A percentile compares a stretch with the other conserved stretches of the same genome.
phyloP scores from a whole-genome alignment of 2,113 vertebrate genomes.

The Pseudorhombus dupliciocellatus region DNA sequence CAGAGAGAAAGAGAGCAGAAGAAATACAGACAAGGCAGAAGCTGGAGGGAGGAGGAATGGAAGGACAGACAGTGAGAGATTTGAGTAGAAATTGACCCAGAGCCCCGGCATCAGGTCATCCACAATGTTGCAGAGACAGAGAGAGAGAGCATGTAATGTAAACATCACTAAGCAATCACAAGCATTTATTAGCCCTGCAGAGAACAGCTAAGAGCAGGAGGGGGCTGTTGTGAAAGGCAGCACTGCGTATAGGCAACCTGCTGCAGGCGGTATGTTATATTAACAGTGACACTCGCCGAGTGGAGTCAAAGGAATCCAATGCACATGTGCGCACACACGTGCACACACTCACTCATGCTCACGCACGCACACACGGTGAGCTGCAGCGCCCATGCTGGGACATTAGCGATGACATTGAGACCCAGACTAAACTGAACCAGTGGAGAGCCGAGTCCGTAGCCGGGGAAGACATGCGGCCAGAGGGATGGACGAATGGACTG shows the following conservation, averaged over 20 bases:
- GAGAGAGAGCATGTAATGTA: conserved; percentile 38
- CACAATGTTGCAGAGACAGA: conserved; percentile 32
- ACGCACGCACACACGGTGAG: conserved; percentile 34
- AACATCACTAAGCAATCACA: conserved; percentile 59
- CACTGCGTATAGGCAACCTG: conserved; percentile 55
- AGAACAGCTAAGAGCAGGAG: conserved; percentile 39
- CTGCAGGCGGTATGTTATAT: conserved; percentile 73
- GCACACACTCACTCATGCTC: neutral
- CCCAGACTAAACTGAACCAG: conserved; percentile 61
- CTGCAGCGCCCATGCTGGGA: conserved; percentile 71
- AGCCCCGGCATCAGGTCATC: conserved; percentile 45
- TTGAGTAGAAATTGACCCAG: conserved; percentile 56
- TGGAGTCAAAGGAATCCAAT: conserved; percentile 66
- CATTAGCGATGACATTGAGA: conserved; percentile 73
- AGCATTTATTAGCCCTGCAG: conserved; percentile 55
- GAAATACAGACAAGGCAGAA: conserved; percentile 62
- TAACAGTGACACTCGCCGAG: conserved; percentile 74
- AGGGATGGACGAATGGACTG: conserved; percentile 32
- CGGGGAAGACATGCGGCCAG: conserved; percentile 43
- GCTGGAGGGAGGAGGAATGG: conserved; percentile 53
- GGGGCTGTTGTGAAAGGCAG: conserved; percentile 50
- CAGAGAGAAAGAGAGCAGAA: conserved; percentile 37
- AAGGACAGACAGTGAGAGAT: conserved; percentile 55
- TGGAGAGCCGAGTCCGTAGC: conserved; percentile 32
- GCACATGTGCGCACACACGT: conserved; percentile 41